Conservation (phyloP, 2,888 invertebrate genomes). For the Tipula helvola region DNA sequence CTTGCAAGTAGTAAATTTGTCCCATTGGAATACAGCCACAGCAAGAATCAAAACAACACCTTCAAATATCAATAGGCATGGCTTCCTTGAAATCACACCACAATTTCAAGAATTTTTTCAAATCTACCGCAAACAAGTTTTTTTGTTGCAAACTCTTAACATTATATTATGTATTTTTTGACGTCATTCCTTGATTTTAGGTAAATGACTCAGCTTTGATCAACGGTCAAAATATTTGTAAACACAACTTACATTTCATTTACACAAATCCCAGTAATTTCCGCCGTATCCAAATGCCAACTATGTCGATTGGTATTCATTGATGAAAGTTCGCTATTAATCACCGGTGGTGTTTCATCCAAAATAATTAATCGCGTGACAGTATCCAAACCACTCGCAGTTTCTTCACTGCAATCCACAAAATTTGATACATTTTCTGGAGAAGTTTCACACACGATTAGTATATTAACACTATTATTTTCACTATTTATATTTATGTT, state of each 20-base stretch:
- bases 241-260: not conserved
- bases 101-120: no score
- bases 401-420: not conserved
- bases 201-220: no score
- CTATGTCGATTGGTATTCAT: constrained; percentile 16
- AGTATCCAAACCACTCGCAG: not conserved
- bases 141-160: no score
- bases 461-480: not conserved
- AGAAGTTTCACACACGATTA: not conserved
- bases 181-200: no score
- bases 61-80: no score
- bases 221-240: not conserved
- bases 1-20: no score
- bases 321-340: not conserved
- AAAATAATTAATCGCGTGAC: not conserved
- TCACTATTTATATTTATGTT: not conserved
- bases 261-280: not conserved
- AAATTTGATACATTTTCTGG: not conserved
- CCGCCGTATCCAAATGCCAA: constrained; percentile 18
- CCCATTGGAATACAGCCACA: no score
- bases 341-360: not conserved
- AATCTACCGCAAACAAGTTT: no score
- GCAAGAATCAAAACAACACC: no score
- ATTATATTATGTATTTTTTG: no score
- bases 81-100: no score